phyloP scores from a whole-genome alignment of 92 coral and sea anemone genomes.

The Scolanthus callimorphus region DNA sequence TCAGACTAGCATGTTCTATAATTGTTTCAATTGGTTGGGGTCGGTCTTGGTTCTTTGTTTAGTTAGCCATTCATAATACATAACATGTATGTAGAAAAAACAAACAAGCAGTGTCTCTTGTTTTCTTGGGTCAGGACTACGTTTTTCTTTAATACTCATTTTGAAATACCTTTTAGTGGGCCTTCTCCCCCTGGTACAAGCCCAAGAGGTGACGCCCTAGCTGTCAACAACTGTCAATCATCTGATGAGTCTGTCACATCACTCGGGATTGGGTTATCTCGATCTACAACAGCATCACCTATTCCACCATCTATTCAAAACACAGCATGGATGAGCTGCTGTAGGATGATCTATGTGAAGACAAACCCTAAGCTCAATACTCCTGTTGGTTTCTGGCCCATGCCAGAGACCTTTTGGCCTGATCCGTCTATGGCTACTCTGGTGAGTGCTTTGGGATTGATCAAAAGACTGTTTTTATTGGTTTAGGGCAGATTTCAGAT shows the following conservation, averaged over 20 bases:
- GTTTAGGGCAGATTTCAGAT: no score
- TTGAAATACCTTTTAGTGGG: conserved; percentile 31
- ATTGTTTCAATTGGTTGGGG: no score
- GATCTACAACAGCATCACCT: conserved; percentile 88
- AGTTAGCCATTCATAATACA: no score
- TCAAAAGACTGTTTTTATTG: no score
- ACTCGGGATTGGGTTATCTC: conserved; percentile 42
- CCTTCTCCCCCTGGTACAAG: conserved; percentile 20
- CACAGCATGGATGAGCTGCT: conserved; percentile 93
- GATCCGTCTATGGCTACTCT: conserved; percentile 75
- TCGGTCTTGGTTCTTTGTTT: no score
- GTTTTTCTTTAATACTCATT: no score
- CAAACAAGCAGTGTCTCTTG: no score
- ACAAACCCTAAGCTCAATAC: conserved; percentile 65
- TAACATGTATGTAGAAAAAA: no score
- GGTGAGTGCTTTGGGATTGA: no score
- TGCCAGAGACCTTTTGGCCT: conserved; percentile 97
- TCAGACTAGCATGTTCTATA: no score
- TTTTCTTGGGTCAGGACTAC: no score
- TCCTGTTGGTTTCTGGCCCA: conserved; percentile 97
- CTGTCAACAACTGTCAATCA: conserved; percentile 21
- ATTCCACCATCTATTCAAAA: conserved; percentile 65
- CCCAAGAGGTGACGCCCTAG: conserved; percentile 40
- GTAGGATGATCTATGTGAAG: conserved; percentile 93
- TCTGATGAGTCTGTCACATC: conserved; percentile 45